phyloP scores from a whole-genome alignment of 2,113 vertebrate genomes.

The Myiozetetes cayanensis region DNA sequence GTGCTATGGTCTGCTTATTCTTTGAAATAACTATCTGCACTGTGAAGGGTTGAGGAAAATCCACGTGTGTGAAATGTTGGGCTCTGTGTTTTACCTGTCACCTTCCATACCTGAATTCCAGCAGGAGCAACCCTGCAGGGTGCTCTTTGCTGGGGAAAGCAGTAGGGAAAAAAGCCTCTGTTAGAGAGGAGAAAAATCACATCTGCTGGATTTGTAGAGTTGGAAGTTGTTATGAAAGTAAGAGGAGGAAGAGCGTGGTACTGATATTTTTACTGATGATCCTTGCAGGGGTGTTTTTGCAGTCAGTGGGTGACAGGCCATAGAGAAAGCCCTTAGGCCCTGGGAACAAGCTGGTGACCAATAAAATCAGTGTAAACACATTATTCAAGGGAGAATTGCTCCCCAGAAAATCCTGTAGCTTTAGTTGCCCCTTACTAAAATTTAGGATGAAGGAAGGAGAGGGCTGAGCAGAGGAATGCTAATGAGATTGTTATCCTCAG shows the following conservation, averaged over 20 bases:
- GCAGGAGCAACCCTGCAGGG: too few species aligned
- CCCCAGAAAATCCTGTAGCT: neutral
- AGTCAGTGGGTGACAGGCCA: neutral
- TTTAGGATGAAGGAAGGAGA: neutral
- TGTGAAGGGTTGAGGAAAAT: neutral
- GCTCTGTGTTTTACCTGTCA: fast-evolving
- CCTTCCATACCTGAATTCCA: fast-evolving
- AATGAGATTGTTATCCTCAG: neutral
- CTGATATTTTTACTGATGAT: neutral
- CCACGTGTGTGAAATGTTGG: fast-evolving
- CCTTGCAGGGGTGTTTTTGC: neutral
- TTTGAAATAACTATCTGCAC: neutral
- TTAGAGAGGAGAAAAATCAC: neutral
- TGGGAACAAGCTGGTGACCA: neutral
- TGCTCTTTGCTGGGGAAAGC: neutral
- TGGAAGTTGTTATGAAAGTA: neutral
- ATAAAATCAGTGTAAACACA: neutral
- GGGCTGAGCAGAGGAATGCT: neutral
- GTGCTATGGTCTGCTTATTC: neutral
- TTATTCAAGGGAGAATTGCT: fast-evolving
- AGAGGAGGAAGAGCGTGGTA: neutral
- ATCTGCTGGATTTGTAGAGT: neutral
- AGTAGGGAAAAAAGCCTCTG: too few species aligned
- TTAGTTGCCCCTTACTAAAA: neutral
- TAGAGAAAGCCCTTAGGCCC: neutral